Conservation (phyloP, 2,113 vertebrate genomes). For the Aptenodytes patagonicus region DNA sequence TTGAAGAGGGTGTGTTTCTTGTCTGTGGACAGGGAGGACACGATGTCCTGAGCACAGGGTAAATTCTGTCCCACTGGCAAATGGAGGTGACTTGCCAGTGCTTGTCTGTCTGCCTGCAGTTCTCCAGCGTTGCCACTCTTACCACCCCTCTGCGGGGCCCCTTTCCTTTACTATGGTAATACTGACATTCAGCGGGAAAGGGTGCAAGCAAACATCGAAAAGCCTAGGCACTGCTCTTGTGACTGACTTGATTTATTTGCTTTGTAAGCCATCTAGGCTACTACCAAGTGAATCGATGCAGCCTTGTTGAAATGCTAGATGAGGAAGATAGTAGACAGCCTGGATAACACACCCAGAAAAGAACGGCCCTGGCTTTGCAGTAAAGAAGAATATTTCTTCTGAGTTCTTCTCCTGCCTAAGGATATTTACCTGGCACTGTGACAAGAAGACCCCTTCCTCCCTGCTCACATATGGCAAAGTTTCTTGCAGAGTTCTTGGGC, state of each 20-base stretch:
- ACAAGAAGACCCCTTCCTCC: background rate
- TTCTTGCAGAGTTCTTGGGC: conserved; percentile 82
- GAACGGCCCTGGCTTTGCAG: background rate
- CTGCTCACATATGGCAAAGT: conserved; percentile 82
- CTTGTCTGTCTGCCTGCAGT: background rate
- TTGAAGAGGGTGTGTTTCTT: background rate
- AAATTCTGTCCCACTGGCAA: background rate
- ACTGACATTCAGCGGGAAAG: conserved; percentile 64
- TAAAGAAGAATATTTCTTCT: background rate
- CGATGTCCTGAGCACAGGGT: background rate
- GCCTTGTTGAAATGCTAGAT: background rate
- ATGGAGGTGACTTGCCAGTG: background rate
- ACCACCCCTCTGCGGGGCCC: conserved; percentile 56
- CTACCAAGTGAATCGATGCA: background rate
- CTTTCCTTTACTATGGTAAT: conserved; percentile 23
- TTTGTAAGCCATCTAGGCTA: background rate
- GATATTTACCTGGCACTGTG: background rate
- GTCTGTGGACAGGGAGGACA: background rate
- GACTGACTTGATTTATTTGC: background rate
- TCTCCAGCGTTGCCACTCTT: conserved; percentile 57
- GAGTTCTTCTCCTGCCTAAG: background rate
- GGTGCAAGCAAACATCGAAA: conserved; percentile 27
- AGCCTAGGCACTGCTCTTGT: conserved; percentile 2
- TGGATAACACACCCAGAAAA: background rate
- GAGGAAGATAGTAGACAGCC: background rate